Percentiles rank a stretch among this genome's conserved stretches.
Conservation (phyloP, 1,140 invertebrate genomes). For the Bombus huntii region DNA sequence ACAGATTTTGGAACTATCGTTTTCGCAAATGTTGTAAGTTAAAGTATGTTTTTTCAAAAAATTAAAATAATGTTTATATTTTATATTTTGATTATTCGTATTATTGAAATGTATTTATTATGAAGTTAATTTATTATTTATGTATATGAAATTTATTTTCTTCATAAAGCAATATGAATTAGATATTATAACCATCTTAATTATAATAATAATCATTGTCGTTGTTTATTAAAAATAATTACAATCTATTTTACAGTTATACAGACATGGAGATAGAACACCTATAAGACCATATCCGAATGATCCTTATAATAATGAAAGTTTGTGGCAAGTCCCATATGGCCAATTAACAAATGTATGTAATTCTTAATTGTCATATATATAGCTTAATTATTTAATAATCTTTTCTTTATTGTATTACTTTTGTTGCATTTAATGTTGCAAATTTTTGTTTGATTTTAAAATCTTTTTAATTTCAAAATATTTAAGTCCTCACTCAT, state of each 20-base stretch:
- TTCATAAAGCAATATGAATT: neutral
- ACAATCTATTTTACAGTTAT: slow-evolving; percentile 81
- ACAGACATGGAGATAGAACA: slow-evolving; percentile 92
- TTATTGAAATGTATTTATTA: neutral
- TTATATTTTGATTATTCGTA: neutral
- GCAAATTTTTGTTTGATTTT: neutral
- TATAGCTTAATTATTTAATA: neutral
- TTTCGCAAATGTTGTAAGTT: slow-evolving; percentile 76
- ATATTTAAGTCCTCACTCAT: neutral
- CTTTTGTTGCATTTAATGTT: neutral
- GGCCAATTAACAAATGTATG: slow-evolving; percentile 91
- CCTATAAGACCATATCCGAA: slow-evolving; percentile 89
- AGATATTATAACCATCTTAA: neutral
- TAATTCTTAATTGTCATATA: slow-evolving; percentile 40
- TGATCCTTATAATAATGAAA: slow-evolving; percentile 88
- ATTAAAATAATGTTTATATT: neutral
- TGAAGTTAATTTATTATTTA: neutral
- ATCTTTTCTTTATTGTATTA: neutral
- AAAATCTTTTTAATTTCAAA: neutral
- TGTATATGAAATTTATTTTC: neutral
- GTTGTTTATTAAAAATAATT: slow-evolving; percentile 16
- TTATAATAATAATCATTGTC: neutral
- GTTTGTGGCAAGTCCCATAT: slow-evolving; percentile 89
- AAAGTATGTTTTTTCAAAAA: neutral
- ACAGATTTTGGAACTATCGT: slow-evolving; percentile 68